Evolutionary conservation across 1,140 invertebrate species (phyloP).

Genomic region (Drosophila nannoptera): DNA sequence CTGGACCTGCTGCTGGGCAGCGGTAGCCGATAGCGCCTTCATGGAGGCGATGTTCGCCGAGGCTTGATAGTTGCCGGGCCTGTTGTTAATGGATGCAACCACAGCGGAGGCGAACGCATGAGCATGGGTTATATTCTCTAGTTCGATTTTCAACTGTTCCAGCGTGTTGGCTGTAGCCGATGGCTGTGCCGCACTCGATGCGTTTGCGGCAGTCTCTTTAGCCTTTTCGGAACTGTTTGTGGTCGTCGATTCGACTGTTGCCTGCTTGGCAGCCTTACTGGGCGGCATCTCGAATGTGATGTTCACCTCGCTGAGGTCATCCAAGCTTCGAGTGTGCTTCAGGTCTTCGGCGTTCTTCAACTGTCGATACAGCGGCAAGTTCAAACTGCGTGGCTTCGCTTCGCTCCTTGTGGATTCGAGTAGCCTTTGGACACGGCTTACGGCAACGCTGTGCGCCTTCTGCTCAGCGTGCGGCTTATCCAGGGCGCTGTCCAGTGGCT

Average conservation of each 20-base stretch:
- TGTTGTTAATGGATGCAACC: constrained; percentile 64
- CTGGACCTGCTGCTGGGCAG: constrained; percentile 48
- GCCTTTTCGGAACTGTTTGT: constrained; percentile 44
- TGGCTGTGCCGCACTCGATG: constrained; percentile 43
- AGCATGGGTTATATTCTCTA: constrained; percentile 81
- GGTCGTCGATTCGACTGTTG: background rate
- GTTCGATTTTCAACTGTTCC: constrained; percentile 81
- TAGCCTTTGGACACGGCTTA: constrained; percentile 60
- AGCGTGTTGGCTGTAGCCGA: constrained; percentile 80
- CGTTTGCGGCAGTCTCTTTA: constrained; percentile 46
- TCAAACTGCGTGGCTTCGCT: constrained; percentile 57
- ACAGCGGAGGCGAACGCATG: constrained; percentile 74
- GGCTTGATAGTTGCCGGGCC: constrained; percentile 50
- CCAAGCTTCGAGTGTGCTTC: constrained; percentile 63
- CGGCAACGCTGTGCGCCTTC: constrained; percentile 50
- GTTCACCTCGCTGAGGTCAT: constrained; percentile 65
- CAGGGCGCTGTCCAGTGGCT: constrained; percentile 35
- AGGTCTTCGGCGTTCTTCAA: constrained; percentile 60
- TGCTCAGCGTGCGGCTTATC: constrained; percentile 42
- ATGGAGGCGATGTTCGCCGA: constrained; percentile 58
- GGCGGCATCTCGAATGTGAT: constrained; percentile 73
- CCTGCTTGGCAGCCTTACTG: constrained; percentile 34
- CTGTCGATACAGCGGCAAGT: constrained; percentile 61
- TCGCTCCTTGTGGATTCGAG: constrained; percentile 52
- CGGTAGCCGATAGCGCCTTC: constrained; percentile 41